A percentile compares a stretch with the other conserved stretches of the same genome.
These are phyloP conservation scores for Actias luna DNA, from an alignment of 2,888 invertebrate species.

Conservation along the genomic window DNA sequence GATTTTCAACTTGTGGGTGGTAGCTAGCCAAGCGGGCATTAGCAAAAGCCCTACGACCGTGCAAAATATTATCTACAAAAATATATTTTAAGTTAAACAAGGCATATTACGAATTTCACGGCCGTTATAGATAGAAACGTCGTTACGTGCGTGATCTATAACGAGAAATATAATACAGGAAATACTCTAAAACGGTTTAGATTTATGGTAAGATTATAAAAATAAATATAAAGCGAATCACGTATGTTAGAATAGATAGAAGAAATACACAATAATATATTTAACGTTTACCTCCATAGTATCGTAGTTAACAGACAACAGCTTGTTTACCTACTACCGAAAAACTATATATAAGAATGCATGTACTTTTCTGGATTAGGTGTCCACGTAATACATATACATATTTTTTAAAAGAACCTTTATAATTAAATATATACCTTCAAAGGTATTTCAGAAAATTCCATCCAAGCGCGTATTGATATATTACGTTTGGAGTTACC, in stretches of 20 bases:
- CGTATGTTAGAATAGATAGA: background rate
- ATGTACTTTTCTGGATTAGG: background rate
- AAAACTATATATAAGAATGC: background rate
- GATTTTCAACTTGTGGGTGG: too few species aligned
- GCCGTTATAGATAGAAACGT: background rate
- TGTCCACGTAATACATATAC: background rate
- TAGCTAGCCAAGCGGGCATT: too few species aligned
- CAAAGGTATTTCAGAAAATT: too few species aligned
- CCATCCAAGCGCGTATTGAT: too few species aligned
- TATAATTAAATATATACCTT: too few species aligned
- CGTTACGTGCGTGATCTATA: background rate
- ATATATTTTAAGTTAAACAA: background rate
- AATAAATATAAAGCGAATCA: background rate
- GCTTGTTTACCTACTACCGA: background rate
- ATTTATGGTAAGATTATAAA: conserved; percentile 3
- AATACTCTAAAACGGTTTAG: background rate
- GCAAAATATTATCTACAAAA: background rate
- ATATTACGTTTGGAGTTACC: too few species aligned
- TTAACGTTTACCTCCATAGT: background rate
- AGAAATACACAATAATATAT: background rate
- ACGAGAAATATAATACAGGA: background rate
- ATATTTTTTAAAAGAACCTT: background rate
- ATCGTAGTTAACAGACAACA: background rate
- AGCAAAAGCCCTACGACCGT: background rate
- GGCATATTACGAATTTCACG: background rate